Percentiles rank a stretch among this genome's conserved stretches.
These are phyloP conservation scores for Ophion ventricosus DNA, from an alignment of 2,888 invertebrate genomes.

Conservation along the genomic window DNA sequence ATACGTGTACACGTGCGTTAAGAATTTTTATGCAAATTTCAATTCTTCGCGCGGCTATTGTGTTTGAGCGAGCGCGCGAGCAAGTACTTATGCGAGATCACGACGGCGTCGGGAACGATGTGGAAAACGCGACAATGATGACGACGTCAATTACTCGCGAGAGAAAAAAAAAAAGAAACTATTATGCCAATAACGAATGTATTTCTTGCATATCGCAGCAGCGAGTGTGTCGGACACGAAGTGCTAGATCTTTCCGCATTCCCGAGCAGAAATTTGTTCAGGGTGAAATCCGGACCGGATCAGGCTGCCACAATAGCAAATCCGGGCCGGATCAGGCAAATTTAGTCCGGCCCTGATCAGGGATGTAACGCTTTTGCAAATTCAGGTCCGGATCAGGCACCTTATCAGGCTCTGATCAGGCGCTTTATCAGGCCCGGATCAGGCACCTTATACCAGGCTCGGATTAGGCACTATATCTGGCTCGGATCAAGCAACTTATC, in stretches of 20 bases:
- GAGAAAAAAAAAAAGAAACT: not conserved
- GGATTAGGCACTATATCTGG: too few species aligned
- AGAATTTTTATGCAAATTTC: constrained; percentile 79
- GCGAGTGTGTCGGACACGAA: not conserved
- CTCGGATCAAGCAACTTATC: too few species aligned
- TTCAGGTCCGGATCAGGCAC: too few species aligned
- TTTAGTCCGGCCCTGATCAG: too few species aligned
- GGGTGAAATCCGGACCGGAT: too few species aligned
- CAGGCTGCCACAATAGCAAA: too few species aligned
- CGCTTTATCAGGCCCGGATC: too few species aligned
- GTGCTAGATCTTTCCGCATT: constrained; percentile 54
- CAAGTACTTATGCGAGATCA: constrained; percentile 37
- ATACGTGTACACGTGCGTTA: constrained; percentile 34
- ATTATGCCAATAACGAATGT: constrained; percentile 10
- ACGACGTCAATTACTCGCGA: not conserved
- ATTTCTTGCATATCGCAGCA: constrained; percentile 1
- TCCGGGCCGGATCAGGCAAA: too few species aligned
- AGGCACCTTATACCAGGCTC: too few species aligned
- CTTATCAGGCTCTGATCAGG: too few species aligned
- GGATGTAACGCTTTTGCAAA: too few species aligned
- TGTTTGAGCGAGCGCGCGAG: constrained; percentile 23
- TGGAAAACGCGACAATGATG: not conserved
- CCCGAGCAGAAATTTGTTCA: too few species aligned
- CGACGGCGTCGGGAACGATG: not conserved
- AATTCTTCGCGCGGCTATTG: constrained; percentile 49